Conservation (phyloP, 2,113 vertebrate genomes). For the Psittacara wagleri region DNA sequence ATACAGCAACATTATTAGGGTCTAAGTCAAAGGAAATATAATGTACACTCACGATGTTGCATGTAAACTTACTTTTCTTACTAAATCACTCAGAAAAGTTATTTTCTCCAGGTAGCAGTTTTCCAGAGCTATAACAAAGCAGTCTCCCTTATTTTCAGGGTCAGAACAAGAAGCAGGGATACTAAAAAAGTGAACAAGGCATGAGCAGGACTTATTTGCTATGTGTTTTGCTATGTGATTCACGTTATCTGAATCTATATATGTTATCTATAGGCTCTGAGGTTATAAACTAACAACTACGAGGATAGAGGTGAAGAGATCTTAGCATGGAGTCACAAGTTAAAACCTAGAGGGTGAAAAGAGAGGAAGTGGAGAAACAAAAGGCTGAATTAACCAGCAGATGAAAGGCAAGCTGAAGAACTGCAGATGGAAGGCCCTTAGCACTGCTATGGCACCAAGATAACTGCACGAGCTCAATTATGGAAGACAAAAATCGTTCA, state of each 20-base stretch:
- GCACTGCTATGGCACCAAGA: not conserved
- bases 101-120: not conserved
- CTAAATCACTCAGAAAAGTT: not conserved
- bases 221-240: not conserved
- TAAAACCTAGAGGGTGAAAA: not conserved
- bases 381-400: not conserved
- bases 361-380: not conserved
- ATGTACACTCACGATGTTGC: not conserved
- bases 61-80: not conserved
- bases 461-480: not conserved
- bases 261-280: not conserved
- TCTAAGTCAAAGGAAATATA: not conserved
- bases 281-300: not conserved
- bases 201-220: not conserved
- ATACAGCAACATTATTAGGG: not conserved
- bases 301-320: not conserved
- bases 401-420: not conserved
- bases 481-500: not conserved
- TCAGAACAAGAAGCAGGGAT: not conserved
- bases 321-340: not conserved
- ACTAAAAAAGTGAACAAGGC: not conserved
- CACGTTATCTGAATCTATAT: not conserved
- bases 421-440: not conserved
- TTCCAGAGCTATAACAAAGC: not conserved
- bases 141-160: not conserved